These are phyloP conservation scores for Rhinichthys klamathensis DNA, from an alignment of 2,113 vertebrate species.

Conservation along the genomic window DNA sequence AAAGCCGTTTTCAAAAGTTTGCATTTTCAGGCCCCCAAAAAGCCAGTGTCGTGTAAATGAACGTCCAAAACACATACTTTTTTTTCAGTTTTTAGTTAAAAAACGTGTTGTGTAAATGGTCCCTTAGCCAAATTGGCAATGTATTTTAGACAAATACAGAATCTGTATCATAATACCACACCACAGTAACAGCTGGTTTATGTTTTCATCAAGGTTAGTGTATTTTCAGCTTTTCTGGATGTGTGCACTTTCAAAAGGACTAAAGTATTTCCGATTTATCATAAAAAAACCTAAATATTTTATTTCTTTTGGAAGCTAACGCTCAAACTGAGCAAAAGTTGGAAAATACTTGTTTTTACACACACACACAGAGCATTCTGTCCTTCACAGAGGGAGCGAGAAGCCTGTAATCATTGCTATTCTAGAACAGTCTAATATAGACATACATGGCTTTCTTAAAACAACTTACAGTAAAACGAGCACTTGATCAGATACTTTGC, in stretches of 20 bases:
- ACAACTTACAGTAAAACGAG: not conserved
- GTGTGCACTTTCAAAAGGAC: not conserved
- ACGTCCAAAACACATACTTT: too few species aligned
- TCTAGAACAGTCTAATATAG: slow-evolving; percentile 45
- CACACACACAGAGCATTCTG: slow-evolving; percentile 12
- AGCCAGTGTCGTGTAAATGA: too few species aligned
- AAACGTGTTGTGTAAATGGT: too few species aligned
- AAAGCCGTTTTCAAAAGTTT: too few species aligned
- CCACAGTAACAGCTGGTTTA: slow-evolving; percentile 2
- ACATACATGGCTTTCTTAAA: not conserved
- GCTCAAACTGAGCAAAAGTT: not conserved
- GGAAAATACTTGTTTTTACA: not conserved
- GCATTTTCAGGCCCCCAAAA: too few species aligned
- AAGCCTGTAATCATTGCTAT: slow-evolving; percentile 14
- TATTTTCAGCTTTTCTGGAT: not conserved
- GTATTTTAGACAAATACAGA: too few species aligned
- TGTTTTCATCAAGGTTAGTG: slow-evolving; percentile 11
- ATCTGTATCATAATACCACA: not conserved
- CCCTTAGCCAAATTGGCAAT: too few species aligned
- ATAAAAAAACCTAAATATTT: slow-evolving; percentile 4
- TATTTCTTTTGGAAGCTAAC: not conserved
- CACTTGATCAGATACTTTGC: not conserved
- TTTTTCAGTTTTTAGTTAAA: too few species aligned
- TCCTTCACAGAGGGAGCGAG: slow-evolving; percentile 49
- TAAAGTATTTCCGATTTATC: not conserved